Percentiles rank a stretch among this genome's conserved stretches.
These are phyloP conservation scores for Drosophila sordidapex DNA, from an alignment of 2,888 invertebrate genomes.

Conservation along the genomic window DNA sequence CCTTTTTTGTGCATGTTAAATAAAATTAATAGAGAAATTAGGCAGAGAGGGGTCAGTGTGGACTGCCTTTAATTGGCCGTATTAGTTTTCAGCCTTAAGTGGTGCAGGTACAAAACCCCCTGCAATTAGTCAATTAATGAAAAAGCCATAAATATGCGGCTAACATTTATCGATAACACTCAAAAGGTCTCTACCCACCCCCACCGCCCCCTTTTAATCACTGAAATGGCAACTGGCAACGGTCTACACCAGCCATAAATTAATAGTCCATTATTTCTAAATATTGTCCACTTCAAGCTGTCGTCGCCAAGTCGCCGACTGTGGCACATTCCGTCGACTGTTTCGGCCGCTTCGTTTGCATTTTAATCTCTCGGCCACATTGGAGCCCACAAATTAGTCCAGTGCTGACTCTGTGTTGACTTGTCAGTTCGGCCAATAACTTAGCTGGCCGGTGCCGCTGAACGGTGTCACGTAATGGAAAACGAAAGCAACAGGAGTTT, in stretches of 20 bases:
- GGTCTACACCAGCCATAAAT: constrained; percentile 64
- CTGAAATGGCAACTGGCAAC: constrained; percentile 64
- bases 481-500: constrained; percentile 54
- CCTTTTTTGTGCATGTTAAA: constrained; percentile 56
- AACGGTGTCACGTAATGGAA: constrained; percentile 55
- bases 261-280: constrained; percentile 81
- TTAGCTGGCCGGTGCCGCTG: constrained; percentile 41
- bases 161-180: constrained; percentile 65
- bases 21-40: constrained; percentile 80
- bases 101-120: constrained; percentile 42
- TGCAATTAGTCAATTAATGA: constrained; percentile 79
- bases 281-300: constrained; percentile 78
- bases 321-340: constrained; percentile 40
- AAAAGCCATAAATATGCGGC: constrained; percentile 74
- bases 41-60: constrained; percentile 40
- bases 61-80: constrained; percentile 61
- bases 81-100: constrained; percentile 73
- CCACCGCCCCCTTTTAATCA: constrained; percentile 8
- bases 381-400: constrained; percentile 71
- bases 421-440: constrained; percentile 78
- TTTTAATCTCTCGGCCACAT: constrained; percentile 74
- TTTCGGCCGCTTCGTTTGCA: constrained; percentile 72
- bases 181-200: constrained; percentile 37
- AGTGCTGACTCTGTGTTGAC: constrained; percentile 69
- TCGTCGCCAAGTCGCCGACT: constrained; percentile 70